Conservation (phyloP, 2,113 vertebrate genomes). For the Nerophis ophidion region DNA sequence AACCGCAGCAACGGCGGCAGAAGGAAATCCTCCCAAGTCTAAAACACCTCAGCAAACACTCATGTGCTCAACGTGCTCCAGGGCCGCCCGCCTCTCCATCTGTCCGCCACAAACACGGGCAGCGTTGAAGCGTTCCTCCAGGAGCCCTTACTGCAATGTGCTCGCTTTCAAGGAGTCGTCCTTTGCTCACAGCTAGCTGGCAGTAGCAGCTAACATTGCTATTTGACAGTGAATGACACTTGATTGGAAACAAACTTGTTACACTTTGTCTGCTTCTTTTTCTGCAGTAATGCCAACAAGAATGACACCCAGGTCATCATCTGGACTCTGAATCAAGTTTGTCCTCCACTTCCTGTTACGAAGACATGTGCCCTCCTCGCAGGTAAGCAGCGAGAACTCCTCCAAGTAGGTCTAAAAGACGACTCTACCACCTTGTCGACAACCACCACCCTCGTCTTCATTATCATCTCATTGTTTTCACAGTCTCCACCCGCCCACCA, state of each 20-base stretch:
- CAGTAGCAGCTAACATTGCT: too few species aligned
- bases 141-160: not conserved
- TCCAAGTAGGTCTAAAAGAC: not conserved
- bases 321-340: not conserved
- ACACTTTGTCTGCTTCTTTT: too few species aligned
- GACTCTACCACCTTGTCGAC: not conserved
- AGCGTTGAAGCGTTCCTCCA: slow-evolving; percentile 5
- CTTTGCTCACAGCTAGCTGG: too few species aligned
- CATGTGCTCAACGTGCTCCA: not conserved
- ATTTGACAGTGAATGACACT: too few species aligned
- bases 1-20: slow-evolving; percentile 19
- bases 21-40: slow-evolving; percentile 40
- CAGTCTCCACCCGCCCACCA: slow-evolving; percentile 27
- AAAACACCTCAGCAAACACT: slow-evolving; percentile 18
- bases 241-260: too few species aligned
- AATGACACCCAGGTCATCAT: not conserved
- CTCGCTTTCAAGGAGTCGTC: too few species aligned
- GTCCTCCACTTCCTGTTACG: not conserved
- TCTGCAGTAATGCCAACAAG: too few species aligned
- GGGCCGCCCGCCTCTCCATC: slow-evolving; percentile 42
- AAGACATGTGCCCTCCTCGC: not conserved
- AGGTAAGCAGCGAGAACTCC: not conserved
- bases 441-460: not conserved
- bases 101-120: slow-evolving; percentile 29
- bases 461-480: slow-evolving; percentile 24